Conservation (phyloP, 2,888 invertebrate species). For the Tanytarsus gracilentus region DNA sequence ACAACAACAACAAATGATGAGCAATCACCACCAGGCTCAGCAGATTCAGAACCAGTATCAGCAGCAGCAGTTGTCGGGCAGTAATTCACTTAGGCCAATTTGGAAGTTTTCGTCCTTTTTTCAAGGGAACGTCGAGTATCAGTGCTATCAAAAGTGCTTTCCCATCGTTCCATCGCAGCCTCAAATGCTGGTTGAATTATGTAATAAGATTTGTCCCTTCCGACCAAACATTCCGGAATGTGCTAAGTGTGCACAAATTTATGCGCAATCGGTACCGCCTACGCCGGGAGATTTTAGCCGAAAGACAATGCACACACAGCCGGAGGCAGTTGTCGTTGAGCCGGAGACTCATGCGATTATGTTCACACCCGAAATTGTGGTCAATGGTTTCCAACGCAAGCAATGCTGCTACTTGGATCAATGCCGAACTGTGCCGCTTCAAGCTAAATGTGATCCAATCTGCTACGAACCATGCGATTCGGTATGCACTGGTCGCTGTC, state of each 20-base stretch:
- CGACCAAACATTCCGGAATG: constrained; percentile 8
- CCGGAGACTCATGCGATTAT: constrained; percentile 6
- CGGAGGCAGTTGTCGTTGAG: constrained; percentile 10
- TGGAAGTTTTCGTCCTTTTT: constrained; percentile 24
- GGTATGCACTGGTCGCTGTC: constrained; percentile 16
- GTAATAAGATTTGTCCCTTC: constrained; percentile 18
- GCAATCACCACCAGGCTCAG: too few relatives aligned
- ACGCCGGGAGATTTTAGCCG: background rate
- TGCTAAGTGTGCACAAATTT: constrained; percentile 12
- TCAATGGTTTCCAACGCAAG: background rate
- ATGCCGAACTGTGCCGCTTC: constrained; percentile 11
- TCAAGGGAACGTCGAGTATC: background rate
- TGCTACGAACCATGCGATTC: constrained; percentile 28
- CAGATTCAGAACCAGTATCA: background rate
- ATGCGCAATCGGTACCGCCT: background rate
- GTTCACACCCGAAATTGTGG: constrained; percentile 11
- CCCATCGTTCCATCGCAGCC: background rate
- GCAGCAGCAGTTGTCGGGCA: too few relatives aligned
- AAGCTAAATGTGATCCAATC: constrained; percentile 12
- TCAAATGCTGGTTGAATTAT: constrained; percentile 4
- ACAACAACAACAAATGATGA: background rate
- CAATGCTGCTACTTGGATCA: constrained; percentile 28
- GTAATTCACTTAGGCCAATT: constrained; percentile 9
- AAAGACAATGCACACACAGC: background rate
- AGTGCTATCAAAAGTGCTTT: constrained; percentile 13